Percentiles rank a stretch among this genome's conserved stretches.
phyloP scores from a whole-genome alignment of 2,113 vertebrate species.

The Origma solitaria region DNA sequence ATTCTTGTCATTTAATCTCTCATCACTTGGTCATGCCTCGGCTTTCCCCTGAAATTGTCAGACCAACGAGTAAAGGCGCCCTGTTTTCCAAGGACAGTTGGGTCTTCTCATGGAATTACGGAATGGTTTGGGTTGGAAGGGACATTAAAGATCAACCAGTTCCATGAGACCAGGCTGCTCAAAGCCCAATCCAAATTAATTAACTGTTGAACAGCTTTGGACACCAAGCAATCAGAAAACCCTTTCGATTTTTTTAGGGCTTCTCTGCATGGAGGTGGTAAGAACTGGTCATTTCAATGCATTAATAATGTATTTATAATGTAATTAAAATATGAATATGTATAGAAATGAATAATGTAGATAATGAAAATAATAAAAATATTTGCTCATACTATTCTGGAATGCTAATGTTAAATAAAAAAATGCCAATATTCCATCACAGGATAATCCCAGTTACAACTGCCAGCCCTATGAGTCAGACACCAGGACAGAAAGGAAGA shows the following conservation, averaged over 20 bases:
- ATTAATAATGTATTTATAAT: neutral
- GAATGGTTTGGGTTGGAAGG: neutral
- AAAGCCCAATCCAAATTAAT: neutral
- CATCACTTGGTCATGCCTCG: neutral
- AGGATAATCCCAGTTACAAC: constrained; percentile 69
- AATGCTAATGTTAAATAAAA: neutral
- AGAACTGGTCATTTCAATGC: neutral
- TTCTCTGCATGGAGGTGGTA: neutral
- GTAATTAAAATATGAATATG: neutral
- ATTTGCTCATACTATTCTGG: neutral
- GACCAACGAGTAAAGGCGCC: neutral
- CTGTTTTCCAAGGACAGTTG: neutral
- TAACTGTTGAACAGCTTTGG: neutral
- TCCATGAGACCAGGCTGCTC: neutral
- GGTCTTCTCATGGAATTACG: neutral
- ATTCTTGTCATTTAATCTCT: constrained; percentile 26
- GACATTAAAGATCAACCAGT: neutral
- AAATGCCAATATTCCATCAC: neutral
- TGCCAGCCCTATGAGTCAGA: constrained; percentile 66
- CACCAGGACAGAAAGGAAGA: constrained; percentile 52
- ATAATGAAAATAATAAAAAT: neutral
- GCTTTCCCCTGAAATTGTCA: neutral
- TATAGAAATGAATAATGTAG: no score
- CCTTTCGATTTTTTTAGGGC: neutral
- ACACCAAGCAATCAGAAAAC: neutral